Conservation (phyloP, 2,797 vertebrate species). For the Rallus crepitans region DNA sequence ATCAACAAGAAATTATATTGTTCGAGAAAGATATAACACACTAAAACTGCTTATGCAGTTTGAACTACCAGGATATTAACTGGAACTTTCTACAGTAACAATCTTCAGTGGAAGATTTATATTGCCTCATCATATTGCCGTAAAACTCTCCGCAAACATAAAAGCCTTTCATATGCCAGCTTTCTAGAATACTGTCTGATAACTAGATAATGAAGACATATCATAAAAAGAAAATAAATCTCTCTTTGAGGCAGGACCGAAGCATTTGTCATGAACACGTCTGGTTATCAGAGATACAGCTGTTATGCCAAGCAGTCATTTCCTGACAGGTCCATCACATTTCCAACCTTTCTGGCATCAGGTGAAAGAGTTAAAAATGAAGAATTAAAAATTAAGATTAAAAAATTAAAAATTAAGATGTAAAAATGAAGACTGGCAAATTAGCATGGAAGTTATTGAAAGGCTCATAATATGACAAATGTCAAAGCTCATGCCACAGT, state of each 20-base stretch:
- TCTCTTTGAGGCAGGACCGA: background rate
- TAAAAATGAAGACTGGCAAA: background rate
- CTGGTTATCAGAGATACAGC: slow-evolving; percentile 61
- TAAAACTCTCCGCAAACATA: slow-evolving; percentile 14
- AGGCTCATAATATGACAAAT: background rate
- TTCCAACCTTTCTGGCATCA: slow-evolving; percentile 74
- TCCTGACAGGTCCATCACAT: slow-evolving; percentile 75
- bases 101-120: background rate
- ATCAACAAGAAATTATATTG: background rate
- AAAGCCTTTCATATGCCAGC: background rate
- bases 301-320: slow-evolving; percentile 55
- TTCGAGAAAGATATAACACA: background rate
- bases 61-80: background rate
- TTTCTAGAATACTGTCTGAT: slow-evolving; percentile 38
- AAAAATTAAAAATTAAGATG: no score
- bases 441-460: background rate
- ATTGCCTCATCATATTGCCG: background rate
- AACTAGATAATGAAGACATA: slow-evolving; percentile 60
- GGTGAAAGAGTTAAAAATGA: slow-evolving; percentile 19
- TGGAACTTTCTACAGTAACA: background rate
- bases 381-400: background rate
- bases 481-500: background rate
- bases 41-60: background rate
- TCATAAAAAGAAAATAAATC: slow-evolving; percentile 53
- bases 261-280: slow-evolving; percentile 4